Evolutionary conservation across 2,888 invertebrate species (phyloP).

Genomic region (Doris montereyensis): DNA sequence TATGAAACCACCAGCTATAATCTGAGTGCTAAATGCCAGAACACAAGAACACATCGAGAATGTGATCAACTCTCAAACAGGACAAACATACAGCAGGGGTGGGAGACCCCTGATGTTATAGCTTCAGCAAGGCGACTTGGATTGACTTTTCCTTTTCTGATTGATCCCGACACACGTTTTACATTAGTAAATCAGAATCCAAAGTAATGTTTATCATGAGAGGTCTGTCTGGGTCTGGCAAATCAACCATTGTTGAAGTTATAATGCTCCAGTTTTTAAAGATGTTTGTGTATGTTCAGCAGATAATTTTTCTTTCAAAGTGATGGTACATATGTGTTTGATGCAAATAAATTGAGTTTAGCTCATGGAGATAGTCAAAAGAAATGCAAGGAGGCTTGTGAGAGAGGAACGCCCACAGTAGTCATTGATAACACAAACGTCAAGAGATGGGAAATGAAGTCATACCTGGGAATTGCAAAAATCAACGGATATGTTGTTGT

Average conservation of each 20-base stretch:
- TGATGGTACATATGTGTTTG: conserved; percentile 61
- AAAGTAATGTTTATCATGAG: conserved; percentile 71
- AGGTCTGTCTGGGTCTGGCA: conserved; percentile 73
- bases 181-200: conserved; percentile 46
- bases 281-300: conserved; percentile 68
- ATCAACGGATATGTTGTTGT: conserved; percentile 64
- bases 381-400: conserved; percentile 59
- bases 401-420: conserved; percentile 53
- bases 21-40: too few relatives aligned
- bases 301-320: conserved; percentile 65
- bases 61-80: too few relatives aligned
- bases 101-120: too few relatives aligned
- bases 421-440: conserved; percentile 73
- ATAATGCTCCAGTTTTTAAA: conserved; percentile 58
- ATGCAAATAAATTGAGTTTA: conserved; percentile 54
- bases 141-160: too few relatives aligned
- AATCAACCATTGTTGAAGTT: conserved; percentile 64
- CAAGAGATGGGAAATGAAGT: conserved; percentile 67
- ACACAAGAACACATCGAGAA: too few relatives aligned
- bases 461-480: conserved; percentile 64
- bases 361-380: conserved; percentile 68
- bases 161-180: too few relatives aligned
- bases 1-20: too few relatives aligned
- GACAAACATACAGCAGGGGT: too few relatives aligned
- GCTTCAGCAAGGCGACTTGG: too few relatives aligned